phyloP scores from a whole-genome alignment of 2,888 invertebrate species.

The Gastracanthus pulcherrimus region DNA sequence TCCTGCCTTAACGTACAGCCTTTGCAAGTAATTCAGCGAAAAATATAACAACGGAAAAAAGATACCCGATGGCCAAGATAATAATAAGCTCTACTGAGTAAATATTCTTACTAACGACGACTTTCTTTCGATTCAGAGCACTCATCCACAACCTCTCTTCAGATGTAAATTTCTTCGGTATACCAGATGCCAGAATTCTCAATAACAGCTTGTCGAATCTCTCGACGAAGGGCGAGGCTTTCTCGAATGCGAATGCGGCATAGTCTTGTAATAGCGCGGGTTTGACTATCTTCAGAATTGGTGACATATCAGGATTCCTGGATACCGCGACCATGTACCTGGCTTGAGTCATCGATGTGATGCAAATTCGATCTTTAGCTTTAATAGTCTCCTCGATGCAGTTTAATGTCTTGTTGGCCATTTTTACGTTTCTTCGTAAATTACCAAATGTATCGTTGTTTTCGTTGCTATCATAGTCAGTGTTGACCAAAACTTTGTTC shows the following conservation, averaged over 20 bases:
- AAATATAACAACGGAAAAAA: not conserved
- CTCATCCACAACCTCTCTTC: too few relatives aligned
- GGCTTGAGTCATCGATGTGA: not conserved
- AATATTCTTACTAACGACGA: not conserved
- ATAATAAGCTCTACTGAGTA: not conserved
- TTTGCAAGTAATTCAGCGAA: not conserved
- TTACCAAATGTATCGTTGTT: not conserved
- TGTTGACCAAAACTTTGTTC: not conserved
- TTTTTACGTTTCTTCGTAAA: not conserved
- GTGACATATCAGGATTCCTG: not conserved
- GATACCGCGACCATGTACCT: not conserved
- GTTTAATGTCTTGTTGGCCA: not conserved
- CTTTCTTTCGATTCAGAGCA: not conserved
- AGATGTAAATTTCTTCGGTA: not conserved
- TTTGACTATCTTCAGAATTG: not conserved
- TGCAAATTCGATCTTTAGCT: not conserved
- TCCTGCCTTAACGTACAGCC: not conserved
- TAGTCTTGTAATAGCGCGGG: not conserved
- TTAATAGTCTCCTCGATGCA: too few relatives aligned
- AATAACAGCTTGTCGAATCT: not conserved
- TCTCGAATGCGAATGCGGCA: not conserved
- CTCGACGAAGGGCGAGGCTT: not conserved
- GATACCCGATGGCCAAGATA: not conserved
- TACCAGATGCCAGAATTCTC: not conserved
- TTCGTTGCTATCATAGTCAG: not conserved